Evolutionary conservation across 2,888 invertebrate species (phyloP).

Genomic region (Athripsodes cinereus): DNA sequence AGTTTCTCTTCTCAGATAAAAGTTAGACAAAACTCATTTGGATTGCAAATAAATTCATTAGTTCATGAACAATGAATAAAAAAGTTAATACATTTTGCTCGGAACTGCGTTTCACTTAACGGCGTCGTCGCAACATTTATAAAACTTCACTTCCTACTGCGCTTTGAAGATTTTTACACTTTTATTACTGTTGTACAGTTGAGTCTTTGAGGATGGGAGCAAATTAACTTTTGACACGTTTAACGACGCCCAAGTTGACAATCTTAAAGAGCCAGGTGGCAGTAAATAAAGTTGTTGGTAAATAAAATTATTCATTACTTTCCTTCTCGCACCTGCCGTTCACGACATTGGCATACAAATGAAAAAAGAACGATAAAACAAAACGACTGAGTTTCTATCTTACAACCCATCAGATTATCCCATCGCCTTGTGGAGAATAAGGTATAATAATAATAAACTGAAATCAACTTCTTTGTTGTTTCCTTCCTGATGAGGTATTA

Average conservation of each 20-base stretch:
- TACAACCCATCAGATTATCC: no score
- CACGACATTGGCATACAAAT: not conserved
- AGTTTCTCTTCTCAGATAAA: no score
- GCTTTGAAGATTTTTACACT: no score
- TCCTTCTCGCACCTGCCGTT: constrained; percentile 1
- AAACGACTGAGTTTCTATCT: no score
- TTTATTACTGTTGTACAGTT: no score
- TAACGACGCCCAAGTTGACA: constrained; percentile 17
- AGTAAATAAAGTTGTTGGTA: constrained; percentile 16
- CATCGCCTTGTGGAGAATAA: no score
- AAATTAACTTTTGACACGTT: constrained; percentile 22
- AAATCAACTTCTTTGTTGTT: no score
- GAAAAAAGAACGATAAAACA: no score
- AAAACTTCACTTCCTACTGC: no score
- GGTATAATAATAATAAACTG: no score
- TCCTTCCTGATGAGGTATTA: no score
- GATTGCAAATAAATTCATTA: not conserved
- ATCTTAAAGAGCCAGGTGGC: constrained; percentile 9
- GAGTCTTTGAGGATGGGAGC: constrained; percentile 1
- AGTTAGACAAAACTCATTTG: not conserved
- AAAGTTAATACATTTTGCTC: not conserved
- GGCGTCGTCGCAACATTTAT: not conserved
- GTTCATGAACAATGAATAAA: not conserved
- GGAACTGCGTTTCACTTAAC: not conserved
- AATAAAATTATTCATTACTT: constrained; percentile 20